Base-by-base conservation (phyloP, 2,113 vertebrate species). In the Egretta garzetta region DNA sequence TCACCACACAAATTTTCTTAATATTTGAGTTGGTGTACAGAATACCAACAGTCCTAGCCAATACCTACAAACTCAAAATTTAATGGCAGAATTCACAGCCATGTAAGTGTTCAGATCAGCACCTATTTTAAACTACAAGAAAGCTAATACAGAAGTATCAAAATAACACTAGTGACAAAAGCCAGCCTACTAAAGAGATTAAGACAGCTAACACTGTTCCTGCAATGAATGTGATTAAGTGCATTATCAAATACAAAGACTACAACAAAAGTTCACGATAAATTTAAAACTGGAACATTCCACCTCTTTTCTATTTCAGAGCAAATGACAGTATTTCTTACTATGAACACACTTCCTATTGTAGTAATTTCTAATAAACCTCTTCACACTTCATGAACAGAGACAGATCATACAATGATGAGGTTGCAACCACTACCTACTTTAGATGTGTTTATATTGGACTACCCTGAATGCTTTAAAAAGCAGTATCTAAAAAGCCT, bases 141-240 rank as follows among this genome's bases (percentile, higher is more conserved):
- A 55, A 96, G 52, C 27, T 19, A 88, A 92, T 7, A 74, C 22
- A 86, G 14, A 90, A 67, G 37, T 80, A 92, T 90, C 86, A 86
- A 76, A 96, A 68, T 62, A 91, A 83, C 41, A 83, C 12, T 47
- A 32, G 55, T 66, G 41, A 71, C 64, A 94, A 92, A 93, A 86
- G 23, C 47, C 77, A 92, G 56, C 32, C 82, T 71, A 59, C 47
- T 47, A 39, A 81, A 80, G 28, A 70, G 59, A 90, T 77, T 62
- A 93, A 71, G 47, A 52, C 55, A 93, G 59, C 28, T 79, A 93
- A 92, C 53, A 33, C 49, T 66, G 37, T 49, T 95, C 56, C 90
- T 59, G 39, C 74, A 82, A 58, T 45, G n/a, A 90, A 53, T 21
- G 26, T 28, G 47, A 72, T 92, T 75, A 87, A 81, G 14, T 43